Base-by-base conservation (phyloP, 2,888 invertebrate species). In the Gymnoscelis rufifasciata region DNA sequence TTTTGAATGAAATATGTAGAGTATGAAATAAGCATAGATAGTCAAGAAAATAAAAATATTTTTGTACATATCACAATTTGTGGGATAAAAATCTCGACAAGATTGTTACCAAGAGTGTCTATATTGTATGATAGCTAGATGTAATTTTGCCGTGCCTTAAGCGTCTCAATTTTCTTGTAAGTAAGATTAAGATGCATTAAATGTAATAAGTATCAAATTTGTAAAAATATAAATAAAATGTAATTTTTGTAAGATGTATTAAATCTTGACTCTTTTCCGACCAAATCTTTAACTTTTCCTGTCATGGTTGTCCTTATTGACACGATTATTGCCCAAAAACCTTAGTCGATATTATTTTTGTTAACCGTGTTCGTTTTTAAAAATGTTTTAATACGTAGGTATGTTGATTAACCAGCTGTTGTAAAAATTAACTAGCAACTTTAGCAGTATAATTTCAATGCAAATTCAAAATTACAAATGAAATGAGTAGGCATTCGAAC, bases 1-100 rank as follows among this genome's bases (percentile, higher is more conserved):
- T 40, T 56, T 54, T 53, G 39, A 40, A 46, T 54, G 52, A 45
- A 48, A 37, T 55, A 52, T 36, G 36, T 56, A 57, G 54, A 49
- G 39, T 10, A 19, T 35, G 19, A 10, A 10, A 6, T 15, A 35
- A 35, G 31, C 51, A 62, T 81, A 79, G 78, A 69, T 78, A 75
- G 69, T 70, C 60, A 74, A 81, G 67, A 78, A 64, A 76, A 65
- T 64, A 48, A 68, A 81, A 63, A 83, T 87, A 88, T 87, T 87
- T 88, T 88, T 88, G 87, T 87, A 88, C 87, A 88, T 88, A 88
- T 88, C 87, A 88, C 78, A 77, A 78, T 79, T 83, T 77, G 80
- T 70, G 69, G 72, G 66, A 73, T 75, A 76, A 67, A 64, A 55
- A 54, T 54, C 69, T 42, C 70, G 74, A 68, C 64, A 57, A 57